Base-by-base conservation (phyloP, 2,888 invertebrate species). In the Drosophila seclusa region DNA sequence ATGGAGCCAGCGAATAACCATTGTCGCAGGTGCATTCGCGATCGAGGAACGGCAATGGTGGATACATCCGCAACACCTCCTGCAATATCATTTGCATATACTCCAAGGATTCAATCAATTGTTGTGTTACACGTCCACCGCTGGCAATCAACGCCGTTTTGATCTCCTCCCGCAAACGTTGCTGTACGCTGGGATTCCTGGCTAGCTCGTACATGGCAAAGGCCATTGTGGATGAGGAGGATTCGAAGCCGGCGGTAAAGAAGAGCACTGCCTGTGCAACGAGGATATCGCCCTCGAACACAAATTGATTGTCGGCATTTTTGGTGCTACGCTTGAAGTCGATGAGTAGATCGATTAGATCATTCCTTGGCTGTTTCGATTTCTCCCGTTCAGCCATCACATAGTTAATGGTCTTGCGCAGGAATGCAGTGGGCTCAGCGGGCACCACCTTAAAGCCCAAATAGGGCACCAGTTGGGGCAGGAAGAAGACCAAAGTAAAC, bases 331-430 rank as follows among this genome's bases (percentile, higher is more conserved):
- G 63, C 66, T 91, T 93, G 32, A 94, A 85, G 36, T 94, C 93
- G 38, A 94, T 91, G n/a, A 94, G 86, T 21, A 94, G 89, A 74
- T 94, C 94, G 32, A 94, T 92, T 0, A 94, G 92, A 78, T 94
- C 94, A 45, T 93, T 91, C 29, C 94, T 89, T 1, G 76, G 91
- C 10, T 86, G 73, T 8, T 93, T 93, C 1, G 92, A 90, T 40
- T 90, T 80, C 55, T 93, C 91, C 2, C 95, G 90, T 24, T 92
- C 89, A 0, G 87, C 75, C 48, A 94, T 92, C 0, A 93, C 93
- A 32, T 93, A 91, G 84, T 92, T 93, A 27, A 94, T 93, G 18
- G 92, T 91, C 0, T 86, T 73, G 11, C 93, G 89, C 1, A 94
- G 75, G 62, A 94, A 94, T 0, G 83, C 52, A 0, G 90, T 86